These are phyloP conservation scores for Leptarthrus brevirostris DNA, from an alignment of 2,888 invertebrate species.

Conservation along the genomic window DNA sequence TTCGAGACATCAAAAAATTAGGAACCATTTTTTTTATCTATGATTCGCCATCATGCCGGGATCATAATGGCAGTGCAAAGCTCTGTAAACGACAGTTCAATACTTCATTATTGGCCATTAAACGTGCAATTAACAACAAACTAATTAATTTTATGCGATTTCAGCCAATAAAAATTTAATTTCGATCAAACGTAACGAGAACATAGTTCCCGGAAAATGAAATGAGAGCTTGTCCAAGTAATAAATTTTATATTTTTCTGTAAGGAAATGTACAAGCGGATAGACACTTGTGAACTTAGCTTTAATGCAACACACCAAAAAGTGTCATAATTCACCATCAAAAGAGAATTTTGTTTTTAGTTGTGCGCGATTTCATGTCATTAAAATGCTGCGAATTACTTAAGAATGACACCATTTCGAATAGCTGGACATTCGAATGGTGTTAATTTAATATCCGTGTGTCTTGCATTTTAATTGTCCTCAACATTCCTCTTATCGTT, in stretches of 20 bases:
- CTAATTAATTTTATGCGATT: constrained; percentile 43
- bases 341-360: neutral
- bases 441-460: constrained; percentile 17
- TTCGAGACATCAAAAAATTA: constrained; percentile 24
- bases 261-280: neutral
- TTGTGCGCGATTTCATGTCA: neutral
- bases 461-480: constrained; percentile 12
- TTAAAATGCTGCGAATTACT: neutral
- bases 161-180: constrained; percentile 38
- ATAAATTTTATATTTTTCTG: neutral
- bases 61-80: constrained; percentile 24
- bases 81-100: constrained; percentile 40
- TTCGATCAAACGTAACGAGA: constrained; percentile 25
- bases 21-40: constrained; percentile 22
- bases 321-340: neutral
- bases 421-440: too few species aligned
- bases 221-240: neutral
- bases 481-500: neutral
- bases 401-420: neutral
- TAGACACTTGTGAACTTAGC: too few species aligned
- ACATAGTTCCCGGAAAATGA: neutral
- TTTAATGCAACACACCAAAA: neutral
- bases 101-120: constrained; percentile 42
- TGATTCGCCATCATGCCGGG: constrained; percentile 16
- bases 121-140: constrained; percentile 43